Evolutionary conservation across 2,113 vertebrate species (phyloP), one percentile per base, ranked within the genome.

Genomic region (Atractosteus spatula): DNA sequence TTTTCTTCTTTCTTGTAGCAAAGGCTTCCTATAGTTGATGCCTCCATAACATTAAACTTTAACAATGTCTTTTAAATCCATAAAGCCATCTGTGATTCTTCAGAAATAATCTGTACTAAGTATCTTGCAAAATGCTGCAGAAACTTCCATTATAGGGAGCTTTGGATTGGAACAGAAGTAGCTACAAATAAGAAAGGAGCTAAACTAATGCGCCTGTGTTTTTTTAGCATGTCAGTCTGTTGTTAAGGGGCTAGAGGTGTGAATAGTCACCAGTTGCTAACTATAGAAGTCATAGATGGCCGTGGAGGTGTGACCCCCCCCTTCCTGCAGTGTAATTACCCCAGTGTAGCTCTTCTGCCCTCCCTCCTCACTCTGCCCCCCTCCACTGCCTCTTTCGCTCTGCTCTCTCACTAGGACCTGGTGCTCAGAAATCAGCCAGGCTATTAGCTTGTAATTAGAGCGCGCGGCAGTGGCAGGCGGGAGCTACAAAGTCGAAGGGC

Each of bases 381-480:
- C 59, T 71, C 45, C 44, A 45, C 71, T 71, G 57, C 17, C 64
- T 72, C 62, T 10, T 29, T 45, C 17, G 16, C 66, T 43, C 75
- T 17, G 29, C 51, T 17, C 41, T 17, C 55, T 67, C n/a, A 42
- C 82, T 4, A 0, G 82, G 85, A 81, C 79, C 83, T 70, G 55
- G 77, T 16, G 64, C 62, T 56, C 81, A 81, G 81, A 85, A 86
- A 85, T 74, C 86, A 83, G 86, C 81, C 79, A 81, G 54, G 83
- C 89, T 87, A 86, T 90, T 90, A 91, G 89, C 87, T 84, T 78
- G 85, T 91, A 92, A 93, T 93, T 92, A 91, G 89, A 86, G 89
- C 82, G 79, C 84, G 13, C 41, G 80, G 82, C 78, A 84, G 87
- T 80, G 77, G 82, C 81, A 79, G 86, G 84, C 84, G 83, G 71